Conservation (phyloP, 35 echinoderm and acorn worm genomes). For the Apostichopus parvimensis region DNA sequence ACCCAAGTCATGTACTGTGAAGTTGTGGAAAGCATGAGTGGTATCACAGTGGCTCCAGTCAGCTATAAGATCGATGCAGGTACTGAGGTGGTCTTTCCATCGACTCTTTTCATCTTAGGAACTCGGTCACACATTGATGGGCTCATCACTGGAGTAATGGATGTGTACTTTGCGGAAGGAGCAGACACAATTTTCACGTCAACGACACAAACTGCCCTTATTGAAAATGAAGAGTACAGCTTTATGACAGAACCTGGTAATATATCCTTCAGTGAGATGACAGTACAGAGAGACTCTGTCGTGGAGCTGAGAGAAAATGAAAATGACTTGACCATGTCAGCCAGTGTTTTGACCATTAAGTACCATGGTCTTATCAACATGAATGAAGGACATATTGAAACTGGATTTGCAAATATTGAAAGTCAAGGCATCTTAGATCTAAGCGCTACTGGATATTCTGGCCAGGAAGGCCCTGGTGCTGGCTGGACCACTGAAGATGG, state of each 20-base stretch:
- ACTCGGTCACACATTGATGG: constrained; percentile 74
- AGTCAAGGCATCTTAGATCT: constrained; percentile 83
- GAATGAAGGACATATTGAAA: constrained; percentile 83
- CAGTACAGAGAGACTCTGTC: constrained; percentile 76
- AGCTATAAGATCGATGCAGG: constrained; percentile 75
- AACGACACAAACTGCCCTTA: constrained; percentile 69
- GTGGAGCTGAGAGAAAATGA: constrained; percentile 67
- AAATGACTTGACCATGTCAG: constrained; percentile 78
- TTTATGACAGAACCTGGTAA: constrained; percentile 79
- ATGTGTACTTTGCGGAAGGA: constrained; percentile 80
- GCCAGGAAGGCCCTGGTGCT: constrained; percentile 63
- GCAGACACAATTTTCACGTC: constrained; percentile 69
- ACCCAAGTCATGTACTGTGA: constrained; percentile 83
- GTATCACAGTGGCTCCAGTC: constrained; percentile 84
- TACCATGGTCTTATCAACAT: constrained; percentile 77
- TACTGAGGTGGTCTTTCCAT: constrained; percentile 84
- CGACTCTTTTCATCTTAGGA: constrained; percentile 77
- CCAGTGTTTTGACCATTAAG: constrained; percentile 71
- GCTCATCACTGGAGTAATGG: constrained; percentile 69
- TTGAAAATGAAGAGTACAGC: constrained; percentile 73
- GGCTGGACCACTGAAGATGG: constrained; percentile 68
- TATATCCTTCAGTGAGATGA: constrained; percentile 80
- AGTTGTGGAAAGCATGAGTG: constrained; percentile 80
- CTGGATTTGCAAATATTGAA: constrained; percentile 80
- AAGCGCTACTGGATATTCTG: constrained; percentile 68